Percentiles rank a stretch among this genome's conserved stretches.
Evolutionary conservation across 1,140 invertebrate species (phyloP).

Genomic region (Cryptotermes secundus): DNA sequence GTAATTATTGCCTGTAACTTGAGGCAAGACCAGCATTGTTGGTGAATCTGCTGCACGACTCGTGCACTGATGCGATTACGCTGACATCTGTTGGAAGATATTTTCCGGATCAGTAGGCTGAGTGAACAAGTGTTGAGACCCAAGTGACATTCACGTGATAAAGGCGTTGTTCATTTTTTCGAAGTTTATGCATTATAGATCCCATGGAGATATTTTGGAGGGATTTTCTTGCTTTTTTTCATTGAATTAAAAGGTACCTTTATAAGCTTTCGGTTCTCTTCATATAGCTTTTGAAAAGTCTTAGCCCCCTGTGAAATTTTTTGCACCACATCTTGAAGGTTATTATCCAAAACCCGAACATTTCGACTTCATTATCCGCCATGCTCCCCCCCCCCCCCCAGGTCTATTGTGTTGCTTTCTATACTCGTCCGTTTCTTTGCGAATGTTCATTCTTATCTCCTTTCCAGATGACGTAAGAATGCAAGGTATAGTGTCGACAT

Average conservation of each 20-base stretch:
- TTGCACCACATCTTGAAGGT: background rate
- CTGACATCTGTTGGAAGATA: background rate
- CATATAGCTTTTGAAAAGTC: background rate
- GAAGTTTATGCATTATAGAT: too few relatives aligned
- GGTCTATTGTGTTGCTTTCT: background rate
- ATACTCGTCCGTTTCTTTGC: background rate
- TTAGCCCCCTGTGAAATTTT: background rate
- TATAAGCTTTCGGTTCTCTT: background rate
- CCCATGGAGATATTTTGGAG: background rate
- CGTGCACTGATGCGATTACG: background rate
- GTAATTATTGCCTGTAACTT: background rate
- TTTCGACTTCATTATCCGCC: conserved; percentile 16
- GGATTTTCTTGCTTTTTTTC: conserved; percentile 2
- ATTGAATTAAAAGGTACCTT: background rate
- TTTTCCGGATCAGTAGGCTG: background rate
- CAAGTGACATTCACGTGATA: background rate
- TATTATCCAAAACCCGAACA: background rate
- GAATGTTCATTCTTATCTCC: background rate
- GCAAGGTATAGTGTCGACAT: background rate
- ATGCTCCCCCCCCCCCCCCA: too few relatives aligned
- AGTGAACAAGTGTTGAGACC: background rate
- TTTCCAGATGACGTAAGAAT: background rate
- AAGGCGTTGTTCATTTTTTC: too few relatives aligned
- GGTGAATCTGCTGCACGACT: too few relatives aligned
- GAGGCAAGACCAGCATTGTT: background rate